Evolutionary conservation across 1,140 invertebrate genomes (phyloP).

Genomic region (Arctopsyche grandis): DNA sequence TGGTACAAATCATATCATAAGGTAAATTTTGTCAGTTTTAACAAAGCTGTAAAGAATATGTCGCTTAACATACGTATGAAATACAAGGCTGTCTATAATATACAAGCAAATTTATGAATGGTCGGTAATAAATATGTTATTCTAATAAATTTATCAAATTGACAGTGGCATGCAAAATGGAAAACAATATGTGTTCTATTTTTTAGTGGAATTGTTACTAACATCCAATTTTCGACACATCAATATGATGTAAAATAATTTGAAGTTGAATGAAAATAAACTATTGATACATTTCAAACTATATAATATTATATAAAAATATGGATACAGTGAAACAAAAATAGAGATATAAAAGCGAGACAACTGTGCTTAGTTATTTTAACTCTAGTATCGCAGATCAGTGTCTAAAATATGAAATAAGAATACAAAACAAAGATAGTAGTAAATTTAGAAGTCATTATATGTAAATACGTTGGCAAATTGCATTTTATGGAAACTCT

Average conservation of each 20-base stretch:
- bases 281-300: neutral
- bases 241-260: slow-evolving; percentile 18
- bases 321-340: neutral
- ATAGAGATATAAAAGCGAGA: neutral
- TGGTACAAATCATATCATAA: no score
- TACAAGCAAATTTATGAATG: no score
- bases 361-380: neutral
- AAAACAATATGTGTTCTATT: neutral
- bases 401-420: neutral
- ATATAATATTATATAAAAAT: neutral
- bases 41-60: no score
- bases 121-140: neutral
- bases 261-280: no score
- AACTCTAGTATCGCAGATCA: neutral
- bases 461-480: no score
- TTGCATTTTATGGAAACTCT: neutral
- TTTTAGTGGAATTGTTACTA: neutral
- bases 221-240: neutral
- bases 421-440: neutral
- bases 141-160: neutral
- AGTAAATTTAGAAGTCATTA: neutral
- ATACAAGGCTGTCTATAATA: no score
- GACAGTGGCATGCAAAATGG: neutral
- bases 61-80: no score
- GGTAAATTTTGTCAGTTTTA: no score